phyloP scores from a whole-genome alignment of 2,113 vertebrate genomes.

The Cricetomys ansorgei region DNA sequence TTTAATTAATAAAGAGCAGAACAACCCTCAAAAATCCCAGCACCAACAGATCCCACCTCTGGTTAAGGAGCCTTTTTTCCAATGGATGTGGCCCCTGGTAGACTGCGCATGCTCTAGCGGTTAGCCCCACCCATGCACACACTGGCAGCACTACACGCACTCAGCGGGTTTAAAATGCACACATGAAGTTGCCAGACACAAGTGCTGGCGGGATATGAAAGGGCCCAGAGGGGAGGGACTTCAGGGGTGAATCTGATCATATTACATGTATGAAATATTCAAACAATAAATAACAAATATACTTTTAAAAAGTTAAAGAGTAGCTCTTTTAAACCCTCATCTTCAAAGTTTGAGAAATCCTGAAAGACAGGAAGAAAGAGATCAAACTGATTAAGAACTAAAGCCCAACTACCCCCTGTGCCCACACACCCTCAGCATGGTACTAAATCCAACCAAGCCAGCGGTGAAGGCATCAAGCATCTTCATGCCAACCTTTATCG shows the following conservation, averaged over 20 bases:
- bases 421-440: background rate
- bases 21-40: background rate
- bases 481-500: background rate
- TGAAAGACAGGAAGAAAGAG: background rate
- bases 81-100: background rate
- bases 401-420: background rate
- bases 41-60: background rate
- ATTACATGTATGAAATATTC: background rate
- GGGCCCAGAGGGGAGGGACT: background rate
- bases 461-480: background rate
- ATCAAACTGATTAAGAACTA: background rate
- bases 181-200: background rate
- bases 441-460: background rate
- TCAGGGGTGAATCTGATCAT: background rate
- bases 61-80: background rate
- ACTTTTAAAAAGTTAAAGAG: constrained; percentile 32
- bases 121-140: background rate
- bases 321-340: background rate
- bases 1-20: background rate
- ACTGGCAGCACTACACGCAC: background rate
- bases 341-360: constrained; percentile 36
- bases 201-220: background rate
- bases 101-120: background rate
- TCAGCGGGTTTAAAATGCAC: background rate
- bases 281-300: background rate